These are phyloP conservation scores for Colaptes auratus DNA, from an alignment of 2,113 vertebrate genomes.

Conservation along the genomic window DNA sequence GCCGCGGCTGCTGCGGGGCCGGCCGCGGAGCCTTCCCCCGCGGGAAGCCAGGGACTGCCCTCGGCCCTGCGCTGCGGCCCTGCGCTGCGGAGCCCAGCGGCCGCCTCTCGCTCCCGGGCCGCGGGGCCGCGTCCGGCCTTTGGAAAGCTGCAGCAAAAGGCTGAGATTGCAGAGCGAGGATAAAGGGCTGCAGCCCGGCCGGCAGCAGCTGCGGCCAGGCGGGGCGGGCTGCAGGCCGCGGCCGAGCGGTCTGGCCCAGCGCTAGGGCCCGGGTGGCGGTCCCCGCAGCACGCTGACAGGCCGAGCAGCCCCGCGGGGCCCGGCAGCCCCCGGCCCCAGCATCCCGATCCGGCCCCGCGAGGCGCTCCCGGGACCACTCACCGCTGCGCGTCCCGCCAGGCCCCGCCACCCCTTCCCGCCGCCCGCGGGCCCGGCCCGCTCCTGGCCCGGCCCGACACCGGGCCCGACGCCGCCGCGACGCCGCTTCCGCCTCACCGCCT, in stretches of 20 bases:
- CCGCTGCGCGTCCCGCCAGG: not conserved
- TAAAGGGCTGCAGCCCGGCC: not conserved
- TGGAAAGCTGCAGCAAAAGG: too few relatives aligned
- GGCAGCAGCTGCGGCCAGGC: not conserved
- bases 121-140: too few relatives aligned
- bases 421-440: not conserved
- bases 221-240: not conserved
- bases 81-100: fast-evolving
- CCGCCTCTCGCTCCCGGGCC: fast-evolving
- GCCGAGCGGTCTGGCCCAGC: not conserved
- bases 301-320: not conserved
- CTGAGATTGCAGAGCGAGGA: too few relatives aligned
- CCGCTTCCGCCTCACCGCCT: not conserved
- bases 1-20: fast-evolving
- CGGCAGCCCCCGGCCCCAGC: not conserved
- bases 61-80: fast-evolving
- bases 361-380: not conserved
- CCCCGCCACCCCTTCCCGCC: not conserved
- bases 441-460: not conserved
- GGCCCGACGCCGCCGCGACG: not conserved
- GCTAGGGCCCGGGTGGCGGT: not conserved
- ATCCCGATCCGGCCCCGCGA: not conserved
- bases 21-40: not conserved
- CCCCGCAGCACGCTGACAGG: not conserved
- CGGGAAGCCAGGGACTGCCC: not conserved